phyloP scores from a whole-genome alignment of 2,888 invertebrate species.

The Drosophila mulleri region DNA sequence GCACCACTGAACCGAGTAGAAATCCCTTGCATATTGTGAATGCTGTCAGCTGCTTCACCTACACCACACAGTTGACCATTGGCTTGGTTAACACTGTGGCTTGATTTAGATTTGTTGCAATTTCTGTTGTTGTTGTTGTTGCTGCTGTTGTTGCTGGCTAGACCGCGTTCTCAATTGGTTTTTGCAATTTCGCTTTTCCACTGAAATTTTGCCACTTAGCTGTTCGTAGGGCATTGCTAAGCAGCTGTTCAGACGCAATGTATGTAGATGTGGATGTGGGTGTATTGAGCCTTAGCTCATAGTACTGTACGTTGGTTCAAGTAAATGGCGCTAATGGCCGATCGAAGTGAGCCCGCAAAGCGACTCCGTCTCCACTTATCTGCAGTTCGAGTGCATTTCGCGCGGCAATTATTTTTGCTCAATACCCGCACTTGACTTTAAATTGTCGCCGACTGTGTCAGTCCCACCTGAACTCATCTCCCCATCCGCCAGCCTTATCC shows the following conservation, averaged over 20 bases:
- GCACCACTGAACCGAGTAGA: neutral
- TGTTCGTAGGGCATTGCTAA: constrained; percentile 43
- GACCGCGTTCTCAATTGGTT: constrained; percentile 54
- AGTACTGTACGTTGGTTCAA: constrained; percentile 54
- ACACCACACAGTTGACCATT: constrained; percentile 45
- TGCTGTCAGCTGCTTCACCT: constrained; percentile 1
- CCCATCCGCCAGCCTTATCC: neutral
- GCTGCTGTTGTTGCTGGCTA: constrained; percentile 24
- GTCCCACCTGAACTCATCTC: constrained; percentile 46
- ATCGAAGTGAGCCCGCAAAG: constrained; percentile 41
- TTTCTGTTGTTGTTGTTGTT: constrained; percentile 3
- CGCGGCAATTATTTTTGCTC: constrained; percentile 73
- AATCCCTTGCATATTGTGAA: neutral
- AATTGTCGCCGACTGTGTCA: constrained; percentile 68
- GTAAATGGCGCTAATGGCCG: constrained; percentile 76
- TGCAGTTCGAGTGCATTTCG: constrained; percentile 67
- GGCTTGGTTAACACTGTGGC: constrained; percentile 40
- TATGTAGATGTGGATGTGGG: constrained; percentile 12
- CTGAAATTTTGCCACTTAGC: constrained; percentile 74
- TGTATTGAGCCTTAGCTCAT: constrained; percentile 8
- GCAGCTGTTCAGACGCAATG: constrained; percentile 29
- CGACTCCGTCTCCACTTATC: constrained; percentile 57
- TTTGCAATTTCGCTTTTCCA: constrained; percentile 67
- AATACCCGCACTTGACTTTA: constrained; percentile 76
- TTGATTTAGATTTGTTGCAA: constrained; percentile 15